Conservation (phyloP, 2,797 vertebrate species). For the Chaetodon trifasciatus region DNA sequence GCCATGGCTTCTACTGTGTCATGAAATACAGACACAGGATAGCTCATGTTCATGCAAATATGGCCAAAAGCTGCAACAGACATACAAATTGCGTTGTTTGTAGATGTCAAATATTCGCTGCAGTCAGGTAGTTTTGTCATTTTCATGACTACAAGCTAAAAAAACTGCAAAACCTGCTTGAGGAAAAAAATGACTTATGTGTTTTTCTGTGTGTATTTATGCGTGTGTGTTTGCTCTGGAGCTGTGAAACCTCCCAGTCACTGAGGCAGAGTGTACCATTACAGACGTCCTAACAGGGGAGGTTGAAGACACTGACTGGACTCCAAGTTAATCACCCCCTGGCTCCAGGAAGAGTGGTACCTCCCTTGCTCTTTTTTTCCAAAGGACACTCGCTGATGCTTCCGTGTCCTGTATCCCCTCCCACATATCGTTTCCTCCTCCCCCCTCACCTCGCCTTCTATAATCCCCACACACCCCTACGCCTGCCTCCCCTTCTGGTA, state of each 20-base stretch:
- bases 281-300: constrained; percentile 70
- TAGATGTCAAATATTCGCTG: background rate
- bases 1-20: background rate
- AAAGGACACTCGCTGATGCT: constrained; percentile 83
- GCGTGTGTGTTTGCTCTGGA: constrained; percentile 49
- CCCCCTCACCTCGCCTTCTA: constrained; percentile 74
- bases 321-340: constrained; percentile 57
- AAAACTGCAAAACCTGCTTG: constrained; percentile 10
- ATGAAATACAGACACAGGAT: background rate
- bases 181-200: constrained; percentile 31
- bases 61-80: background rate
- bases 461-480: constrained; percentile 63
- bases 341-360: constrained; percentile 75
- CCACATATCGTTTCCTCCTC: constrained; percentile 19
- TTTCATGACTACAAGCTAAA: constrained; percentile 5
- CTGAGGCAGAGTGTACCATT: constrained; percentile 89
- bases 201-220: constrained; percentile 43
- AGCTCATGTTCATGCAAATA: background rate
- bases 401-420: constrained; percentile 74
- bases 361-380: constrained; percentile 77
- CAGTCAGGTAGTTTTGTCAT: background rate
- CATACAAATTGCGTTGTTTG: background rate
- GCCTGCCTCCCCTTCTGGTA: constrained; percentile 8
- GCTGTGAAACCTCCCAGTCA: constrained; percentile 76
- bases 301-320: constrained; percentile 44